Base-by-base conservation (phyloP, 2,113 vertebrate genomes). In the Pituophis catenifer region DNA sequence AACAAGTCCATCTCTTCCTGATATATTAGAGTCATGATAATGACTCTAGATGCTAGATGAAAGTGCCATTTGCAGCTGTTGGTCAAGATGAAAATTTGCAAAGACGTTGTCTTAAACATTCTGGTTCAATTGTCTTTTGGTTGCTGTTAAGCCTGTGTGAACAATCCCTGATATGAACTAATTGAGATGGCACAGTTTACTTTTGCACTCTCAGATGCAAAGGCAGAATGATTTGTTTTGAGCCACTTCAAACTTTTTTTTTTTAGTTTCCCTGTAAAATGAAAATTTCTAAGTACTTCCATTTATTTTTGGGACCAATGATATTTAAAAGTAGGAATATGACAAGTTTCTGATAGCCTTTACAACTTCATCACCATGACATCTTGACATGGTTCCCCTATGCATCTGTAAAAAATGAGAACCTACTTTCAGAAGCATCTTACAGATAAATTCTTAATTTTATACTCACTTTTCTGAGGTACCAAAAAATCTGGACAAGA, bases 1-100 rank as follows among this genome's bases (percentile, higher is more conserved):
- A 54, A 0, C 0, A 1, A n/a, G 50, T 19, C 12, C 54, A 92
- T 89, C 1, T 91, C 8, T 33, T 57, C 89, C 44, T 90, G 70
- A 94, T 57, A 91, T 94, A 93, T 89, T 93, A 70, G 8, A 44
- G 81, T 87, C 87, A 88, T 26, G 29, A 19, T 33, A 57, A 52
- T 24, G 23, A 89, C 81, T 38, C 38, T 38, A 87, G 38, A 38
- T 89, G 88, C 93, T 62, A 92, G 38, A n/a, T 62, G 65, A 93
- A 93, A 38, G 33, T 88, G 6, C 88, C 11, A 93, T n/a, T 89
- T 91, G 90, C 17, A 26, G 70, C 44, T 0, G 0, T 4, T 57
- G 75, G 38, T 44, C 59, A 6, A 33, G n/a, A 5, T 81, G 48
- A 87, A 52, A 52, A 87, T 0, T n/a, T 89, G 7, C 2, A 1